Conservation (phyloP, 2,888 invertebrate species). For the Seira musarum region DNA sequence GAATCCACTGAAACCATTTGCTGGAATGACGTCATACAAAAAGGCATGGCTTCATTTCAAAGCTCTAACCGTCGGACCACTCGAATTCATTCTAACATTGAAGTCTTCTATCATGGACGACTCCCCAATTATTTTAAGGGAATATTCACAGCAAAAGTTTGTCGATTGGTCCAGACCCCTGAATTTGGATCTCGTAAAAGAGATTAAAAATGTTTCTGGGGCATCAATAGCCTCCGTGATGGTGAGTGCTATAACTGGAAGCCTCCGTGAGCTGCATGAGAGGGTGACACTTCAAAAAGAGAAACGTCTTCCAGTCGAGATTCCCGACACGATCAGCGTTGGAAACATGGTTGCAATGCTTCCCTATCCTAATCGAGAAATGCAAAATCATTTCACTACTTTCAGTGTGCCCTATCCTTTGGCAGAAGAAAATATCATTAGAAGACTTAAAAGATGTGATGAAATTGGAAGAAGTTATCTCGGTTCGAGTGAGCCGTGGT, state of each 20-base stretch:
- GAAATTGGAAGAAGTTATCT: constrained; percentile 35
- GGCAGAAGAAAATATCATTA: constrained; percentile 46
- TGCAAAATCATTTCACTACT: constrained; percentile 66
- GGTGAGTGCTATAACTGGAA: constrained; percentile 55
- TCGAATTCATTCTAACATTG: constrained; percentile 52
- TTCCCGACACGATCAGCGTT: constrained; percentile 46
- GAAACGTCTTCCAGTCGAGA: not conserved
- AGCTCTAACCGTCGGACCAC: constrained; percentile 56
- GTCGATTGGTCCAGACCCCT: constrained; percentile 60
- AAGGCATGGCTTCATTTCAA: constrained; percentile 47
- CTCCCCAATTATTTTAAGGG: constrained; percentile 55
- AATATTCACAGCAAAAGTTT: constrained; percentile 60
- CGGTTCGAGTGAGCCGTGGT: constrained; percentile 62
- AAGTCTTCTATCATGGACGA: constrained; percentile 47
- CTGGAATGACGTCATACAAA: constrained; percentile 41
- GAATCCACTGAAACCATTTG: constrained; percentile 64
- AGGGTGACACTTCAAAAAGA: constrained; percentile 16
- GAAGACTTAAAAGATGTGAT: constrained; percentile 57
- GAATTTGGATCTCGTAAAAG: constrained; percentile 57
- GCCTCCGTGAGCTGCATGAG: constrained; percentile 49
- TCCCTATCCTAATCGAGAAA: constrained; percentile 59
- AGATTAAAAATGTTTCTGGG: constrained; percentile 57
- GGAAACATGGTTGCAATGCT: constrained; percentile 64
- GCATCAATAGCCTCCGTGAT: constrained; percentile 60
- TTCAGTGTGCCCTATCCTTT: constrained; percentile 63